phyloP scores from a whole-genome alignment of 1,140 invertebrate species.

The Sesamia nonagrioides region DNA sequence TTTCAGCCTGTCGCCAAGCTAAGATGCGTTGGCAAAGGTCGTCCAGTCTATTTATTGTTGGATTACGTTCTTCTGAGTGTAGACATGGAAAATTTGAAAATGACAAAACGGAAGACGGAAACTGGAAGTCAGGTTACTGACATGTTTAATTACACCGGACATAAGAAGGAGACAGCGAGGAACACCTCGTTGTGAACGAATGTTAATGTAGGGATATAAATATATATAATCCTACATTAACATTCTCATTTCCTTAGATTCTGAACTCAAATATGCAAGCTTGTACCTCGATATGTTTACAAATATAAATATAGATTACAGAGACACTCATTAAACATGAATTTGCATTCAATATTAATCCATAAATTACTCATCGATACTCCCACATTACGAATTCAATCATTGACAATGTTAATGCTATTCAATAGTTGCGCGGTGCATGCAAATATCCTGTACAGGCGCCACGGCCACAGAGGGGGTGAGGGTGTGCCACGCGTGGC shows the following conservation, averaged over 20 bases:
- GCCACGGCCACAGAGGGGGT: conserved; percentile 51
- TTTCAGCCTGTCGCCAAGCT: conserved; percentile 24
- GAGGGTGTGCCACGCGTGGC: conserved; percentile 35
- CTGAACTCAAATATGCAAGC: conserved; percentile 14
- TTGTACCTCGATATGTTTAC: conserved; percentile 20
- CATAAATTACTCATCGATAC: conserved; percentile 46
- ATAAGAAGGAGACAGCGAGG: conserved; percentile 11
- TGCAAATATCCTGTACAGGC: conserved; percentile 54
- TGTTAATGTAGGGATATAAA: too few relatives aligned
- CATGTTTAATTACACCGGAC: conserved; percentile 41
- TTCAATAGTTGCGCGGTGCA: conserved; percentile 61
- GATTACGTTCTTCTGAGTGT: not conserved
- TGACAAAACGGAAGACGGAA: not conserved
- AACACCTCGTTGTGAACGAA: too few relatives aligned
- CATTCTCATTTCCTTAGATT: conserved; percentile 19
- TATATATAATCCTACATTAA: conserved; percentile 24
- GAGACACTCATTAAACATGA: conserved; percentile 25
- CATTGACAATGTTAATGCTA: conserved; percentile 58
- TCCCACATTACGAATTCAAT: conserved; percentile 47
- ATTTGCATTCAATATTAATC: conserved; percentile 31
- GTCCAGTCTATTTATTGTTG: not conserved
- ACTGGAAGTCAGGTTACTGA: conserved; percentile 9
- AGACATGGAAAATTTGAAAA: not conserved
- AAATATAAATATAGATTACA: conserved; percentile 26
- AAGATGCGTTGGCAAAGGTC: conserved; percentile 20